Evolutionary conservation across 2,888 invertebrate genomes (phyloP).

Genomic region (Troilus luridus): DNA sequence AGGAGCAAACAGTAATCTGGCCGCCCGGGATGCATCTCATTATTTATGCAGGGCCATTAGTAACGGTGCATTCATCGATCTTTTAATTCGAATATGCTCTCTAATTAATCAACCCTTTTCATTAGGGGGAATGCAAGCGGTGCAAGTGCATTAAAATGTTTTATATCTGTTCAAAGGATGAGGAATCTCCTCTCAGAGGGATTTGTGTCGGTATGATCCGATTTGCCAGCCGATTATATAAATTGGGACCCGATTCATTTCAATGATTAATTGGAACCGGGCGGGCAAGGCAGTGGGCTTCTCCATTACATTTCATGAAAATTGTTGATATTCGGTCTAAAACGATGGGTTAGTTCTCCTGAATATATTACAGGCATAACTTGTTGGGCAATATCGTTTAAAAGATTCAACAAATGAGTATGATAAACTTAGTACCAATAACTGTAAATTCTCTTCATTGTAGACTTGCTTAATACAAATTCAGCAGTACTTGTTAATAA

Average conservation of each 20-base stretch:
- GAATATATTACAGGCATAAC: not conserved
- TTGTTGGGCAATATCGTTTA: no score
- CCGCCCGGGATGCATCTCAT: constrained; percentile 50
- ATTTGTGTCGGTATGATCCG: constrained; percentile 54
- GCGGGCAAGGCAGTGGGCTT: not conserved
- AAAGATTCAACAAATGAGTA: no score
- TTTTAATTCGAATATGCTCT: constrained; percentile 55
- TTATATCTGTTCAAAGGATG: constrained; percentile 48
- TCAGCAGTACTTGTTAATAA: no score
- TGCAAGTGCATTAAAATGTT: constrained; percentile 56
- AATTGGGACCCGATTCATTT: constrained; percentile 45
- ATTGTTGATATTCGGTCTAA: not conserved
- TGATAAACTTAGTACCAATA: no score
- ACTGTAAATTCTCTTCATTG: no score
- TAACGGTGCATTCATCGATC: constrained; percentile 50
- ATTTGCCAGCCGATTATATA: constrained; percentile 46
- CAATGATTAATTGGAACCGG: constrained; percentile 42
- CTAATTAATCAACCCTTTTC: constrained; percentile 60
- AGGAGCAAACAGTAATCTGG: constrained; percentile 53
- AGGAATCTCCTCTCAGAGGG: constrained; percentile 54
- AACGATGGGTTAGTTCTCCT: not conserved
- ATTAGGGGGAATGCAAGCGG: constrained; percentile 50
- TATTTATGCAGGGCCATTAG: constrained; percentile 59
- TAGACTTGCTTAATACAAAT: no score
- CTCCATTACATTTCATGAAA: not conserved